A percentile compares a stretch with the other conserved stretches of the same genome.
phyloP scores from a whole-genome alignment of 1,140 invertebrate species.

The Diachasmimorpha longicaudata region DNA sequence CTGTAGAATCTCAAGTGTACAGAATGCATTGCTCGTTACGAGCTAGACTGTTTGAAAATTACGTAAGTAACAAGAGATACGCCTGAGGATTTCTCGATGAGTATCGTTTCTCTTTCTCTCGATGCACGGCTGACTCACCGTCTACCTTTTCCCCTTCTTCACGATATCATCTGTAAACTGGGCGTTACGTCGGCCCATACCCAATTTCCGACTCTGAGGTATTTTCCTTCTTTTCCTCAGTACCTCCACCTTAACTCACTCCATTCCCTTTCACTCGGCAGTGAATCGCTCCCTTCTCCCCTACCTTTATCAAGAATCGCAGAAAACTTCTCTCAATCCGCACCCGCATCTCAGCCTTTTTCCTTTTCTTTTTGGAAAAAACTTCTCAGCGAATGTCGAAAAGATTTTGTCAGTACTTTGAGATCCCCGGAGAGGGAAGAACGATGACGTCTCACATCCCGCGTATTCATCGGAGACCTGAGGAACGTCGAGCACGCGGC shows the following conservation, averaged over 20 bases:
- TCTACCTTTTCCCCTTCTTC: neutral
- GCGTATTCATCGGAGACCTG: neutral
- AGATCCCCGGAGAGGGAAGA: neutral
- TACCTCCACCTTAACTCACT: neutral
- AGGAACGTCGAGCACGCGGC: neutral
- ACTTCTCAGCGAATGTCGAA: neutral
- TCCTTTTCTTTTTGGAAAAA: neutral
- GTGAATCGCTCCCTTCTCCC: neutral
- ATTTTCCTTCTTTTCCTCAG: too few species aligned
- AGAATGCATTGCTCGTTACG: conserved; percentile 8
- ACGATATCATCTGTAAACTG: conserved; percentile 1
- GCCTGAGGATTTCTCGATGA: conserved; percentile 19
- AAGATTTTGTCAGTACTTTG: neutral
- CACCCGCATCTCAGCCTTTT: neutral
- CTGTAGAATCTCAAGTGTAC: neutral
- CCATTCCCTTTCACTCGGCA: neutral
- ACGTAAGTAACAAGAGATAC: conserved; percentile 30
- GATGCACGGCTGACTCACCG: conserved; percentile 1
- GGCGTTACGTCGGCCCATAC: neutral
- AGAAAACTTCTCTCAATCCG: neutral
- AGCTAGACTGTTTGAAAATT: conserved; percentile 15
- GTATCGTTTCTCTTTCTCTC: conserved; percentile 14
- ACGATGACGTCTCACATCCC: neutral
- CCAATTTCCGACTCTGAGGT: neutral
- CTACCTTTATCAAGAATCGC: neutral